Conservation (phyloP, 1,140 invertebrate species). For the Octopus bimaculoides region DNA sequence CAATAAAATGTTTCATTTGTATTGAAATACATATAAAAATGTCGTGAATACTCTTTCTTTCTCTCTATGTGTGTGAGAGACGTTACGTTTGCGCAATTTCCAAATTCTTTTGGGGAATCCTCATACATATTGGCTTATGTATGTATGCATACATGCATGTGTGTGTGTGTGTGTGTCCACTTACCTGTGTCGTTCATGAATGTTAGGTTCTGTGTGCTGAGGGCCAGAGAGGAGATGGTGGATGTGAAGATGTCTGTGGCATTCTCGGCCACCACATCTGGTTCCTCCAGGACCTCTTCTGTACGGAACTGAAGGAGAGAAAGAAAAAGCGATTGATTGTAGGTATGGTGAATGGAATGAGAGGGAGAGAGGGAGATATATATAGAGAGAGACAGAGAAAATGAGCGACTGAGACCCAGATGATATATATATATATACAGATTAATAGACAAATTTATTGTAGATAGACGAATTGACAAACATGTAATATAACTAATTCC, state of each 20-base stretch:
- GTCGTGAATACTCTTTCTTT: no score
- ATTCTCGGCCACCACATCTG: neutral
- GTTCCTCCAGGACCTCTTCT: neutral
- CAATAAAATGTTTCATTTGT: no score
- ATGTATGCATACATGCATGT: no score
- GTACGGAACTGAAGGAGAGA: neutral
- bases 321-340: neutral
- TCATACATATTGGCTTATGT: no score
- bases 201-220: neutral
- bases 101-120: no score
- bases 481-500: no score
- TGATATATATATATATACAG: neutral
- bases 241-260: neutral
- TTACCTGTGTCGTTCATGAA: constrained; percentile 2
- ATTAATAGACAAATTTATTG: neutral
- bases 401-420: neutral
- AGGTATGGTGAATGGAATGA: neutral
- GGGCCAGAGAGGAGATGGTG: neutral
- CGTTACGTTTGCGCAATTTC: no score
- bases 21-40: no score
- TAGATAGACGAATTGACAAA: neutral
- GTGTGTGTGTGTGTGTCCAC: neutral
- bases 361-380: neutral
- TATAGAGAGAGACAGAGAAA: neutral
- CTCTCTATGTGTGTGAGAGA: no score